Evolutionary conservation across 2,888 invertebrate genomes (phyloP), one percentile per base, ranked within the genome.

Genomic region (Hedychridium roseum): DNA sequence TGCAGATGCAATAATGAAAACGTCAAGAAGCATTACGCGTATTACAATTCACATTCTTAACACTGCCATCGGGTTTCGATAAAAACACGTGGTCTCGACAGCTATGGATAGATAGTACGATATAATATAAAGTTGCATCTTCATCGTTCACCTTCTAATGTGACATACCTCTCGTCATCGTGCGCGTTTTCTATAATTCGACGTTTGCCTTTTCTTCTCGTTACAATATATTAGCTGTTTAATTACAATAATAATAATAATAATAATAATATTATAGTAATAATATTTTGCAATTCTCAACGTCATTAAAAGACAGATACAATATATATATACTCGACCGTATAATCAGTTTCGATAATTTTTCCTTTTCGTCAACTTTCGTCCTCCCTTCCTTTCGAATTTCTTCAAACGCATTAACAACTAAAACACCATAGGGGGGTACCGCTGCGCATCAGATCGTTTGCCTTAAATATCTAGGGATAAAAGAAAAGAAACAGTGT

Each of bases 1-100:
- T 78, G 78, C 76, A 73, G 77, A 78, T 78, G 78, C 76, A 76
- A 76, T 76, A 78, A 78, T 78, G 75, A 77, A 77, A 77, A 78
- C 76, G 76, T 76, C 75, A 77, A 78, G 74, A 79, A 79, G 78
- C 78, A 68, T 67, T 76, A 76, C 67, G 77, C 73, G 70, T 74
- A 74, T 76, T 78, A 77, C 73, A 78, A 73, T 74, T 72, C 67
- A 74, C 70, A 74, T 71, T 73, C 68, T 73, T 66, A 75, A 74
- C 74, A 72, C 50, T 38, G 51, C 61, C 55, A 50, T 64, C 57
- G 43, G n/a, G 49, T 60, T 48, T 67, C 64, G 62, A 73, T 74
- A 73, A 74, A 75, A 76, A 76, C 71, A 71, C 65, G 72, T 70
- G 68, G 53, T 71, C 61, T 65, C 64, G 67, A 60, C 71, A 71